Conservation (phyloP, 2,113 vertebrate genomes). For the Hymenochirus boettgeri region DNA sequence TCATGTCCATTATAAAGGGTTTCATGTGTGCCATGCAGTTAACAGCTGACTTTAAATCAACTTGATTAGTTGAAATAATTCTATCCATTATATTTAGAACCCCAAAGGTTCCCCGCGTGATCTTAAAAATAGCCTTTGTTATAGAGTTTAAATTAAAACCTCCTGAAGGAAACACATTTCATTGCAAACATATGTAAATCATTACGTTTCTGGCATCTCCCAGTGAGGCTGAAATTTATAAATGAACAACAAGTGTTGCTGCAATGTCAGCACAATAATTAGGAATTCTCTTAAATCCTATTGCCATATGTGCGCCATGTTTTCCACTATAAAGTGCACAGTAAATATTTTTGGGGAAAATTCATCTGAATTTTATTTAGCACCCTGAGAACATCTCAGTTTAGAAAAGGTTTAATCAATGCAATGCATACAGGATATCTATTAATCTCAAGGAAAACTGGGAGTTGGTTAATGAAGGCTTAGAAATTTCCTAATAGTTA, state of each 20-base stretch:
- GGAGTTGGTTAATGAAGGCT: no score
- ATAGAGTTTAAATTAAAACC: conserved; percentile 14
- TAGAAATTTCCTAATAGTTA: no score
- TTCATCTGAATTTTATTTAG: conserved; percentile 17
- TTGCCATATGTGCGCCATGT: conserved; percentile 26
- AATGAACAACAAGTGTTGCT: conserved; percentile 42
- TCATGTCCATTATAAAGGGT: no score
- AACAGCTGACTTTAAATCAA: conserved; percentile 2
- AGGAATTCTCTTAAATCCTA: conserved; percentile 32
- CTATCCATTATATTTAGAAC: background rate
- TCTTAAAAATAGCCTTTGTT: conserved; percentile 8
- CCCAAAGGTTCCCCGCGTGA: background rate
- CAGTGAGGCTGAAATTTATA: conserved; percentile 33
- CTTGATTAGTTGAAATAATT: conserved; percentile 2
- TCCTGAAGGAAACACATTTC: conserved; percentile 33
- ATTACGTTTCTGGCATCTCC: conserved; percentile 28
- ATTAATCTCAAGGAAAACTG: no score
- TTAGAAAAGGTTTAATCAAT: background rate
- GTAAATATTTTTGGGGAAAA: conserved; percentile 34
- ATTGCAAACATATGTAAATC: conserved; percentile 38
- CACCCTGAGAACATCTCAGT: background rate
- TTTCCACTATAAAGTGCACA: conserved; percentile 25
- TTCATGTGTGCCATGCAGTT: background rate
- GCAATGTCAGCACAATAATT: conserved; percentile 30
- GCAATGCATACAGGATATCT: no score